Percentiles rank a stretch among this genome's conserved stretches.
Evolutionary conservation across 2,888 invertebrate species (phyloP).

Genomic region (Lithosia quadra): DNA sequence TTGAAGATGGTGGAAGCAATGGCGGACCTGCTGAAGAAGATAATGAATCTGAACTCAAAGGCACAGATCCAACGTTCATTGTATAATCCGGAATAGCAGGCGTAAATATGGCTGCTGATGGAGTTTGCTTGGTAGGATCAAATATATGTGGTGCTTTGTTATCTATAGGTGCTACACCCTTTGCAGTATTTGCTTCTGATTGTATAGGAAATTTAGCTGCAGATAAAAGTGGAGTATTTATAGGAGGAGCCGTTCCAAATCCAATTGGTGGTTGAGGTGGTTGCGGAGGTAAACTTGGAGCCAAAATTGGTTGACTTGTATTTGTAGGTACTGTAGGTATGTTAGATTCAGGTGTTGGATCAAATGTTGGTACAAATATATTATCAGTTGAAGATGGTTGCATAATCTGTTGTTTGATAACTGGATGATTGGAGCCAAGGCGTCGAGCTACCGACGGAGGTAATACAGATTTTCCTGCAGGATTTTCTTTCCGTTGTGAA

Average conservation of each 20-base stretch:
- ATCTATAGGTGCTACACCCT: slow-evolving; percentile 8
- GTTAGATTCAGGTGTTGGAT: slow-evolving; percentile 20
- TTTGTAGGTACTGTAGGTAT: slow-evolving; percentile 24
- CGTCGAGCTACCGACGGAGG: slow-evolving; percentile 81
- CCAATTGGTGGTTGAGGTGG: slow-evolving; percentile 14
- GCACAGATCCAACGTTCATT: neutral
- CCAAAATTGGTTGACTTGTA: slow-evolving; percentile 10
- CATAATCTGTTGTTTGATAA: slow-evolving; percentile 63
- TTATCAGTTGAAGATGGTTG: slow-evolving; percentile 57
- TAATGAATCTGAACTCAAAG: slow-evolving; percentile 6
- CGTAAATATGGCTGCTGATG: slow-evolving; percentile 19
- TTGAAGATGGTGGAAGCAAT: slow-evolving; percentile 5
- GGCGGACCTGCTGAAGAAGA: slow-evolving; percentile 3
- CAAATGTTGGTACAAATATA: slow-evolving; percentile 69
- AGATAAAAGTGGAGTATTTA: slow-evolving; percentile 21
- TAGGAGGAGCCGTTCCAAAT: slow-evolving; percentile 20
- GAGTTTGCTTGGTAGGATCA: neutral
- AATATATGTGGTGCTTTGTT: slow-evolving; percentile 24
- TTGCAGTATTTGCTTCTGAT: neutral
- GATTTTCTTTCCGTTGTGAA: slow-evolving; percentile 59
- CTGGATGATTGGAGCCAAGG: slow-evolving; percentile 70
- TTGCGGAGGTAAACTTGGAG: slow-evolving; percentile 1
- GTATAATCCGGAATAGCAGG: slow-evolving; percentile 2
- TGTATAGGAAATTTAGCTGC: slow-evolving; percentile 9
- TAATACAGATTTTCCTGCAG: slow-evolving; percentile 66